Evolutionary conservation across 2,797 vertebrate genomes (phyloP).

Genomic region (Streptopelia turtur): DNA sequence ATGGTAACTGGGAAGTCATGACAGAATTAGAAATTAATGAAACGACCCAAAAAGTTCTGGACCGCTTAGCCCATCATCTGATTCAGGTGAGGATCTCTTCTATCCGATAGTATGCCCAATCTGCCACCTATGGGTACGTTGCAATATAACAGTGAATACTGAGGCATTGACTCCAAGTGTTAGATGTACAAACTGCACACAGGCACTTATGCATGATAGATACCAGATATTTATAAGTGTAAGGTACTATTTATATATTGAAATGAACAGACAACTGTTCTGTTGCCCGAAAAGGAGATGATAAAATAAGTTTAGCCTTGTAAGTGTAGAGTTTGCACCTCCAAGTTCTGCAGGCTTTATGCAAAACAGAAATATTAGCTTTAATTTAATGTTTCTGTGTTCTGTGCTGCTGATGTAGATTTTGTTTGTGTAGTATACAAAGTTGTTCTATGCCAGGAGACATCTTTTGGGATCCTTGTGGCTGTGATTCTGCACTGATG

Average conservation of each 20-base stretch:
- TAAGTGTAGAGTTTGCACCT: background rate
- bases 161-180: background rate
- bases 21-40: conserved; percentile 75
- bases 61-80: conserved; percentile 77
- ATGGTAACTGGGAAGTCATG: conserved; percentile 81
- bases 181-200: background rate
- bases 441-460: background rate
- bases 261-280: background rate
- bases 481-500: background rate
- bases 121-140: background rate
- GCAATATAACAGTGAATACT: background rate
- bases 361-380: background rate
- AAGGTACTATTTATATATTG: background rate
- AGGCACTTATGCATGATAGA: background rate
- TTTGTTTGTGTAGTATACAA: background rate
- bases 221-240: background rate
- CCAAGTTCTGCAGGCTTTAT: background rate
- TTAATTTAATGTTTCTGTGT: background rate
- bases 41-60: conserved; percentile 73
- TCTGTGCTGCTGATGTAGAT: background rate
- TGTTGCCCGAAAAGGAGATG: background rate
- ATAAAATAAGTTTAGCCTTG: background rate
- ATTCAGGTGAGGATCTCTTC: conserved; percentile 74
- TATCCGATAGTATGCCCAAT: background rate
- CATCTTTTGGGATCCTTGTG: background rate